Evolutionary conservation across 2,797 vertebrate species (phyloP).

Genomic region (Acropternis orthonyx): DNA sequence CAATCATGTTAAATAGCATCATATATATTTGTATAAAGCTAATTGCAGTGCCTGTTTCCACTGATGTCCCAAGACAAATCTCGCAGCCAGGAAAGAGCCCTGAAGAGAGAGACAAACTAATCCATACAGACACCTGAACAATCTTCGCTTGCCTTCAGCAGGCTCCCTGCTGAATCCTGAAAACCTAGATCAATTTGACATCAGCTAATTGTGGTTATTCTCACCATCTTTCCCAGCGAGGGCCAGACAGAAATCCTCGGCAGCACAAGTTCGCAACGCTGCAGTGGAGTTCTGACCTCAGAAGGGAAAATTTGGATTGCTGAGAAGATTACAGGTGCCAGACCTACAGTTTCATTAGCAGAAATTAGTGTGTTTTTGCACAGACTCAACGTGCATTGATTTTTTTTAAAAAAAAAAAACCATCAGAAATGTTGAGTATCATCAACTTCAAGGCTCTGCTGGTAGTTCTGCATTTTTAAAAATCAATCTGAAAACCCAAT

Average conservation of each 20-base stretch:
- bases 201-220: constrained; percentile 60
- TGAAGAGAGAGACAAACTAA: constrained; percentile 18
- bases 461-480: not conserved
- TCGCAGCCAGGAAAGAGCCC: not conserved
- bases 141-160: constrained; percentile 17
- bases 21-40: not conserved
- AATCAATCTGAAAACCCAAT: constrained; percentile 6
- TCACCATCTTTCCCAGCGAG: not conserved
- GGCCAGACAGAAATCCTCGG: not conserved
- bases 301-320: not conserved
- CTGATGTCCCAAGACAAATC: constrained; percentile 13
- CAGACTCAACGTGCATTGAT: not conserved
- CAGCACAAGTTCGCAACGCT: fast-evolving
- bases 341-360: not conserved
- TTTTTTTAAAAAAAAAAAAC: not conserved
- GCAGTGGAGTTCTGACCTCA: not conserved
- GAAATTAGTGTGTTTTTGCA: not conserved
- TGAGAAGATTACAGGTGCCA: not conserved
- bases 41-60: not conserved
- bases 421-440: not conserved
- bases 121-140: constrained; percentile 15
- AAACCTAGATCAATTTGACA: constrained; percentile 55
- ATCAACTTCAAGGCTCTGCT: not conserved
- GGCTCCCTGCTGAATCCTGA: constrained; percentile 23
- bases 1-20: not conserved